Evolutionary conservation across 2,113 vertebrate genomes (phyloP), one percentile per base, ranked within the genome.

Genomic region (Phainopepla nitens): DNA sequence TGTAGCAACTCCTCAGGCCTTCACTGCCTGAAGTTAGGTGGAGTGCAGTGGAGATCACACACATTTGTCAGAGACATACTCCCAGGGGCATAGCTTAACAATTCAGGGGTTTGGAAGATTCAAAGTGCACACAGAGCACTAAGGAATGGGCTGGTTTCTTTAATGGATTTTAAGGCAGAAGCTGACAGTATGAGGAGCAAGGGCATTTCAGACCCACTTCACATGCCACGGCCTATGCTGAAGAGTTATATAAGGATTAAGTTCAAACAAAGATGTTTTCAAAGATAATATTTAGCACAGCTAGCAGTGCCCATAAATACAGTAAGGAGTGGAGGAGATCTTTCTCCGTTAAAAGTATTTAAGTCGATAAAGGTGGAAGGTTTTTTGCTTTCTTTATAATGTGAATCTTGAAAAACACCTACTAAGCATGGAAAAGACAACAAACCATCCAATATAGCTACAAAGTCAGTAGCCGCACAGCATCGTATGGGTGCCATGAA

Each of bases 241-340:
- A 75, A 92, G 23, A 49, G 53, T 79, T 96, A 87, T 11, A 10
- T 45, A n/a, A 87, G 25, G 65, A 79, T 50, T 47, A 83, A 77
- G 64, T 90, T 86, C 80, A 89, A 90, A 93, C 19, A 87, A 53
- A 76, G 79, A 94, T 89, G 57, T 85, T 96, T 94, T 75, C 80
- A 64, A 75, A 93, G 65, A 84, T 33, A 94, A 49, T 68, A 84
- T 82, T 83, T 77, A 68, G 53, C 36, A 75, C 6, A 83, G 39
- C 35, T 47, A 90, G 68, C 42, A 92, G 60, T 77, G 89, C 29
- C n/a, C 42, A 62, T 65, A 77, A 87, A 64, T n/a, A 87, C 20
- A 69, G 44, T 23, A 68, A 60, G 28, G 44, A 84, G 6, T 9
- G 10, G 19, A 89, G 9, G 27, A 78, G 22, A 89, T 56, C 92